These are phyloP conservation scores for Chiridota heheva DNA, from an alignment of 35 echinoderm and acorn worm genomes.

Conservation along the genomic window DNA sequence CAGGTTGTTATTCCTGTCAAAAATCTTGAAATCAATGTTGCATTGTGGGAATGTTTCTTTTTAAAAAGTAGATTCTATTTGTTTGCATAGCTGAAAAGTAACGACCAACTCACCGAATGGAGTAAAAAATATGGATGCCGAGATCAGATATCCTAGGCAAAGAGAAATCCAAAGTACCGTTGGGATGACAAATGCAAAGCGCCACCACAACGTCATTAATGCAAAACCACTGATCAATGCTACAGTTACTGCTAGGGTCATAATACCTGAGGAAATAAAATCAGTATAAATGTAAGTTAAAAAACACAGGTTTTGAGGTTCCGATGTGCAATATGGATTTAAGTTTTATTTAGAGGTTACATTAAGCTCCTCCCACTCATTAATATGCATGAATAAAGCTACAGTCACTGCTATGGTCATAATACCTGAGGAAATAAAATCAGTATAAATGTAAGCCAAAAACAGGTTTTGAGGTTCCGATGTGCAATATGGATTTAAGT, in stretches of 20 bases:
- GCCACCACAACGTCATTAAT: conserved; percentile 66
- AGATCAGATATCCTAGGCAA: conserved; percentile 56
- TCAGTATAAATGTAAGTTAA: background rate
- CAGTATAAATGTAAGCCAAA: too few relatives aligned
- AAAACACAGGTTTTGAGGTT: too few relatives aligned
- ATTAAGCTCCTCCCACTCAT: too few relatives aligned
- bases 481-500: background rate
- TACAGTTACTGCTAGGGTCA: conserved; percentile 20
- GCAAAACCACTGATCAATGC: conserved; percentile 57
- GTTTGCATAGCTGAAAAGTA: background rate
- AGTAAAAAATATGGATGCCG: conserved; percentile 75
- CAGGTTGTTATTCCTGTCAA: background rate
- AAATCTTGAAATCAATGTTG: background rate
- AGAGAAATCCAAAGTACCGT: conserved; percentile 54
- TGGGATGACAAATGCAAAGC: conserved; percentile 60
- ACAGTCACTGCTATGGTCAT: too few relatives aligned
- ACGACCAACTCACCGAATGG: conserved; percentile 68
- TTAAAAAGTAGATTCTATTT: background rate
- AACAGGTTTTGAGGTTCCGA: background rate
- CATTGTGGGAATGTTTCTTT: background rate
- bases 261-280: conserved; percentile 42
- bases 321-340: too few relatives aligned
- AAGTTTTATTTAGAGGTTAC: too few relatives aligned
- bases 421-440: too few relatives aligned
- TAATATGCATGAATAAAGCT: too few relatives aligned